Evolutionary conservation across 2,888 invertebrate genomes (phyloP).

Genomic region (Cremastobaeus sp.): DNA sequence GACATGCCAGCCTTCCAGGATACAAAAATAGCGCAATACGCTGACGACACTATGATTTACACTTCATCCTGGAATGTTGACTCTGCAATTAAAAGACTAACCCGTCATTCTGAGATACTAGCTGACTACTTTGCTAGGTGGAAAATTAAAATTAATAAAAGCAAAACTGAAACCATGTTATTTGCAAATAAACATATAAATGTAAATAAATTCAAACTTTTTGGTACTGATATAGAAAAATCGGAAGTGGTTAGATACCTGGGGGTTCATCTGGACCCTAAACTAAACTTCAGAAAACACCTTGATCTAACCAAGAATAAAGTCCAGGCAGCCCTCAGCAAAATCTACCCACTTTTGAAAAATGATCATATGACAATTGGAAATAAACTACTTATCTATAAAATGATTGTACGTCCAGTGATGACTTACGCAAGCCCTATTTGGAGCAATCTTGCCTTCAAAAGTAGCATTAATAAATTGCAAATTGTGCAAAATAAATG

Average conservation of each 20-base stretch:
- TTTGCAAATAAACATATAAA: background rate
- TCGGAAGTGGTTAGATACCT: slow-evolving; percentile 3
- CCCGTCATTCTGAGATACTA: slow-evolving; percentile 2
- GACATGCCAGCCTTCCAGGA: background rate
- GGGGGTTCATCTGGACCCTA: background rate
- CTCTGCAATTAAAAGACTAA: no score
- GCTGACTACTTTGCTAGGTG: background rate
- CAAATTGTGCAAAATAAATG: no score
- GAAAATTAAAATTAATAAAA: slow-evolving; percentile 8
- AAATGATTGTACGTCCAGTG: no score
- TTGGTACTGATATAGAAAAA: background rate
- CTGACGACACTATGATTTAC: slow-evolving; percentile 4
- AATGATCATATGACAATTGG: no score
- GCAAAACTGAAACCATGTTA: background rate
- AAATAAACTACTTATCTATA: no score
- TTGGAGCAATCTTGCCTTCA: no score
- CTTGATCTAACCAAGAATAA: background rate
- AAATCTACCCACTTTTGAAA: no score
- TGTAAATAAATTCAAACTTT: background rate
- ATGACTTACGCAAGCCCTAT: no score
- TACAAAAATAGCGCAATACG: background rate
- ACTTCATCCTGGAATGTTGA: no score
- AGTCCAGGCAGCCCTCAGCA: no score
- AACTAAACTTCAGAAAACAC: slow-evolving; percentile 7
- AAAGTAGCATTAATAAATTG: no score